A percentile compares a stretch with the other conserved stretches of the same genome.
These are phyloP conservation scores for Typhlichthys subterraneus DNA, from an alignment of 2,797 vertebrate species.

Conservation along the genomic window DNA sequence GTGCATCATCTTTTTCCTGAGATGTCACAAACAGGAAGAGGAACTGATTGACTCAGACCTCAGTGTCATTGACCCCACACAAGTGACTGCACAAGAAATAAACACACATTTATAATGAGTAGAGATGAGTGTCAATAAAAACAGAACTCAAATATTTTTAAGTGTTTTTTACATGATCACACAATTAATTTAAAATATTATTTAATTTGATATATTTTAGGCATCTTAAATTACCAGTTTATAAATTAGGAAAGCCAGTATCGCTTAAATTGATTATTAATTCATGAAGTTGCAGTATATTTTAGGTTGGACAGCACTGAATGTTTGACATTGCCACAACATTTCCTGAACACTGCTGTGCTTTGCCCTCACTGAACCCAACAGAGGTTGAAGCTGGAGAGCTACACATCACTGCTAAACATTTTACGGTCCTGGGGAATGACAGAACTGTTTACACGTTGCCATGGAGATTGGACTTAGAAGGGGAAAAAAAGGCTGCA, in stretches of 20 bases:
- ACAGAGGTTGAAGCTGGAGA: conserved; percentile 39
- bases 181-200: too few relatives aligned
- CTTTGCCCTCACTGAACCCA: conserved; percentile 38
- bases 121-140: too few relatives aligned
- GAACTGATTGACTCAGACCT: neutral
- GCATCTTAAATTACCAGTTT: too few relatives aligned
- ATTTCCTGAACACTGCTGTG: conserved; percentile 41
- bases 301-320: conserved; percentile 19
- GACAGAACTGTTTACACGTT: conserved; percentile 75
- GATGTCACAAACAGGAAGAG: conserved; percentile 30
- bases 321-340: conserved; percentile 38
- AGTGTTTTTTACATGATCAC: too few relatives aligned
- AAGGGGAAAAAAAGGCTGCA: conserved; percentile 55
- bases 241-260: too few relatives aligned
- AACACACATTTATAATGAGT: too few relatives aligned
- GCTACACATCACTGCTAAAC: conserved; percentile 46
- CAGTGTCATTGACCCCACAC: conserved; percentile 34
- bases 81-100: neutral
- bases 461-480: conserved; percentile 64
- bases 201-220: too few relatives aligned
- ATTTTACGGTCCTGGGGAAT: conserved; percentile 63
- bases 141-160: too few relatives aligned
- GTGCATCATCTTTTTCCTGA: conserved; percentile 44
- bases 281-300: conserved; percentile 12
- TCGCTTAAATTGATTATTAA: too few relatives aligned